phyloP scores from a whole-genome alignment of 2,888 invertebrate genomes.

The Bellardia bayeri region DNA sequence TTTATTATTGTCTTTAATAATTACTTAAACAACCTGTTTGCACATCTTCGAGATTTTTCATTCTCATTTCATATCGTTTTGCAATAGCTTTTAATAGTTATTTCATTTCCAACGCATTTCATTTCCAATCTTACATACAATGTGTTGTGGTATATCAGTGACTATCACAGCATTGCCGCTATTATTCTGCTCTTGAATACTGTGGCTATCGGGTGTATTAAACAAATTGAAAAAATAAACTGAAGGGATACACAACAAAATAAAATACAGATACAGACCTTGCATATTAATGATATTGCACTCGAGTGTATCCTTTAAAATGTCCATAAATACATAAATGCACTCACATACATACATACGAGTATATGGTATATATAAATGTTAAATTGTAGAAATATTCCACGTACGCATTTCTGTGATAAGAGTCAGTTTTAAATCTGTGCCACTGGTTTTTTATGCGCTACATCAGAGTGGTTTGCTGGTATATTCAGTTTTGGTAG shows the following conservation, averaged over 20 bases:
- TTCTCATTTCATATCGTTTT: no score
- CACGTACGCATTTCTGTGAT: not conserved
- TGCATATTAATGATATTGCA: not conserved
- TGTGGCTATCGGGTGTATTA: not conserved
- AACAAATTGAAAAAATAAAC: not conserved
- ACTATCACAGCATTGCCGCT: no score
- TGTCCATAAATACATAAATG: not conserved
- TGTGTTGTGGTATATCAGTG: no score
- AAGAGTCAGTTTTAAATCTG: not conserved
- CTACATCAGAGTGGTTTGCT: no score
- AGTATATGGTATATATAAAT: not conserved
- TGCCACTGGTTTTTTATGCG: no score
- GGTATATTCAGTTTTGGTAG: no score
- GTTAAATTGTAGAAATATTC: not conserved
- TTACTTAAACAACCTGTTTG: no score
- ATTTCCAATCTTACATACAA: no score
- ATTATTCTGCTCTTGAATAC: not conserved
- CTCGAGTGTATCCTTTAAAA: not conserved
- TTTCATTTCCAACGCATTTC: no score
- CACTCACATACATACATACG: not conserved
- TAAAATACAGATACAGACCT: constrained; percentile 8
- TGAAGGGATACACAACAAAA: not conserved
- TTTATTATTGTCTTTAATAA: no score
- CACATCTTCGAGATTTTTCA: no score
- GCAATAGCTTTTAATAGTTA: no score